These are phyloP conservation scores for Conus betulinus DNA, from an alignment of 1,140 invertebrate genomes.

Conservation along the genomic window DNA sequence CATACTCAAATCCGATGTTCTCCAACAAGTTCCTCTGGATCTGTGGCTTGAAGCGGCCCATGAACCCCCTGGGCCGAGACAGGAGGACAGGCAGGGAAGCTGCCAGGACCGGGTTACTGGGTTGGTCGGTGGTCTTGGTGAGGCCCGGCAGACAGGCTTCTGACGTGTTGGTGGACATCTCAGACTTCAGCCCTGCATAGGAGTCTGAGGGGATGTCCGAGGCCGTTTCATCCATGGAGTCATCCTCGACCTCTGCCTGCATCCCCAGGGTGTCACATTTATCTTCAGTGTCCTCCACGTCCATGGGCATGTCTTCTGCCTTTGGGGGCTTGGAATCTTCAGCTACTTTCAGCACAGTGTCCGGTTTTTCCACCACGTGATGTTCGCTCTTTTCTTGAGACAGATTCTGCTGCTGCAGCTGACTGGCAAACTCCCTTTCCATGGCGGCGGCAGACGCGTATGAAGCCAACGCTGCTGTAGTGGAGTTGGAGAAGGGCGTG, in stretches of 20 bases:
- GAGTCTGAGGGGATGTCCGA: not conserved
- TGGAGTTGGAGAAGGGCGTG: slow-evolving; percentile 16
- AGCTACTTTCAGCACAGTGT: not conserved
- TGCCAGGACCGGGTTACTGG: slow-evolving; percentile 27
- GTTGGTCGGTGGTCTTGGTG: not conserved
- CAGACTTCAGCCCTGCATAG: not conserved
- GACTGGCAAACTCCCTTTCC: slow-evolving; percentile 7
- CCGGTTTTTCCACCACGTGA: not conserved
- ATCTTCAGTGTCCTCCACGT: not conserved
- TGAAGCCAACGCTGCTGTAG: slow-evolving; percentile 28
- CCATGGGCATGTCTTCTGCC: not conserved
- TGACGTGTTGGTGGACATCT: slow-evolving; percentile 27
- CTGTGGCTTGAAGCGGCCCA: slow-evolving; percentile 78
- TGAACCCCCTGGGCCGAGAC: slow-evolving; percentile 80
- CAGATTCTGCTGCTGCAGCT: not conserved
- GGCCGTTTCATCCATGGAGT: not conserved
- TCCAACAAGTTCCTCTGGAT: slow-evolving; percentile 94
- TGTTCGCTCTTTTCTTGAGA: not conserved
- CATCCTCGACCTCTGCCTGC: not conserved
- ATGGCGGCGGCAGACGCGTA: slow-evolving; percentile 23
- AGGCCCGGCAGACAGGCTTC: not conserved
- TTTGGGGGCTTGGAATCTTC: not conserved
- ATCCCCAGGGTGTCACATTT: not conserved
- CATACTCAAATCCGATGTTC: slow-evolving; percentile 95
- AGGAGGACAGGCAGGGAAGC: slow-evolving; percentile 41